Evolutionary conservation across 2,888 invertebrate species (phyloP), one percentile per base, ranked within the genome.

Genomic region (Drosophila austrosaltans): DNA sequence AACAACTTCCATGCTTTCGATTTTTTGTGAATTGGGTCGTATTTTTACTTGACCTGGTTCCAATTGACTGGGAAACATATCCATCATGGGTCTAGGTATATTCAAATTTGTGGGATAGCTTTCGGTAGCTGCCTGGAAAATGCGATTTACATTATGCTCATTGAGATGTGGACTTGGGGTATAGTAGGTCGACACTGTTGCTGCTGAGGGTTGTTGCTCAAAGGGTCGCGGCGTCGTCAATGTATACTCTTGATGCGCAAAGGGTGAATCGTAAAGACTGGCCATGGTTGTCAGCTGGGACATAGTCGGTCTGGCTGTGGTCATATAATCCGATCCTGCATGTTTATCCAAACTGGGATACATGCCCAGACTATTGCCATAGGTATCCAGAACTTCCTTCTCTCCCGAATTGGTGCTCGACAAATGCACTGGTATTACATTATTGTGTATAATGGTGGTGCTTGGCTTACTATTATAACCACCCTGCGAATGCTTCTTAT

Each of bases 371-470:
- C 86, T 90, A 48, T 91, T 89, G 3, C 92, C 92, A 62, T 92
- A 92, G 44, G 89, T 91, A 57, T 92, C 91, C 7, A 92, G 30
- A 3, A 87, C 74, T 39, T 89, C 89, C 65, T 88, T 87, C 60
- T 92, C 91, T 0, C 88, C 91, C 0, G 89, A 88, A 25, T 68
- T 78, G 0, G 88, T 81, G 25, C 82, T 78, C n/a, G 87, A 72
- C 12, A 92, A 36, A 65, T 91, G 91, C 1, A 91, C 83, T 1
- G 92, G 91, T 48, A 92, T 90, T 16, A 91, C 89, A 69, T 92
- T 92, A 61, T 91, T 92, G 71, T 92, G 92, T 36, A 92, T 92
- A 10, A 92, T 89, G 3, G 92, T 91, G 0, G 91, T 90, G 16
- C 83, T 76, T 0, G 87, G 82, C 39, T 88, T 89, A 8, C 76